Percentiles rank a stretch among this genome's conserved stretches.
Evolutionary conservation across 1,140 invertebrate species (phyloP).

Genomic region (Drosophila bocqueti): DNA sequence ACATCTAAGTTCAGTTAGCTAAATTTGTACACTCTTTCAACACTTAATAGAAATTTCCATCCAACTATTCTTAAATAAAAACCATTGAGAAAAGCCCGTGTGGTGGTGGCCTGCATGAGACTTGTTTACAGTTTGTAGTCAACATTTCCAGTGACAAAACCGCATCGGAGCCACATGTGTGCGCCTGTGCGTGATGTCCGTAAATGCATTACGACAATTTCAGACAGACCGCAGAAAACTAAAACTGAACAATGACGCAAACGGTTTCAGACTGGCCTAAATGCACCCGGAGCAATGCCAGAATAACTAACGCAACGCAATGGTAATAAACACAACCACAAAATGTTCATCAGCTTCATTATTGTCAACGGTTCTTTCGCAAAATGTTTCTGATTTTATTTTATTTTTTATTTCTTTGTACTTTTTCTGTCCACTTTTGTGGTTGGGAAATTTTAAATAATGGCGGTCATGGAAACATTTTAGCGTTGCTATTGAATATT

Average conservation of each 20-base stretch:
- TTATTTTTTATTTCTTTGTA: not conserved
- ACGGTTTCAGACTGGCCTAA: conserved; percentile 33
- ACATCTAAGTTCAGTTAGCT: not conserved
- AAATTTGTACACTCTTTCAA: not conserved
- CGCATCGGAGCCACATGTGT: conserved; percentile 48
- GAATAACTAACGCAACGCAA: conserved; percentile 35
- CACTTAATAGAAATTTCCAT: not conserved
- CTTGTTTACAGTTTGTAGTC: conserved; percentile 50
- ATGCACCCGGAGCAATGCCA: conserved; percentile 26
- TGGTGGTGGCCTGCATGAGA: not conserved
- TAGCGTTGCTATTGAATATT: conserved; percentile 1
- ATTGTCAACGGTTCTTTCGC: conserved; percentile 58
- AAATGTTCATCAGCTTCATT: conserved; percentile 73
- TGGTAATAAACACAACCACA: conserved; percentile 70
- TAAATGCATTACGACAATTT: conserved; percentile 57
- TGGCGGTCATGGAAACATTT: not conserved
- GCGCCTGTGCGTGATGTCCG: conserved; percentile 11
- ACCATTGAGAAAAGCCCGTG: not conserved
- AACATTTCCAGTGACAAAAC: conserved; percentile 58
- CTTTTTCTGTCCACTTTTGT: conserved; percentile 9
- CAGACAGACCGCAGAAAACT: conserved; percentile 50
- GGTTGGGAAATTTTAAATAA: conserved; percentile 13
- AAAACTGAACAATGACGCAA: conserved; percentile 48
- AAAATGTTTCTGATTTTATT: conserved; percentile 11
- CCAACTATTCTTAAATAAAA: not conserved